A percentile compares a stretch with the other conserved stretches of the same genome.
These are phyloP conservation scores for Sylvilagus floridanus DNA, from an alignment of 2,797 vertebrate genomes.

Conservation along the genomic window DNA sequence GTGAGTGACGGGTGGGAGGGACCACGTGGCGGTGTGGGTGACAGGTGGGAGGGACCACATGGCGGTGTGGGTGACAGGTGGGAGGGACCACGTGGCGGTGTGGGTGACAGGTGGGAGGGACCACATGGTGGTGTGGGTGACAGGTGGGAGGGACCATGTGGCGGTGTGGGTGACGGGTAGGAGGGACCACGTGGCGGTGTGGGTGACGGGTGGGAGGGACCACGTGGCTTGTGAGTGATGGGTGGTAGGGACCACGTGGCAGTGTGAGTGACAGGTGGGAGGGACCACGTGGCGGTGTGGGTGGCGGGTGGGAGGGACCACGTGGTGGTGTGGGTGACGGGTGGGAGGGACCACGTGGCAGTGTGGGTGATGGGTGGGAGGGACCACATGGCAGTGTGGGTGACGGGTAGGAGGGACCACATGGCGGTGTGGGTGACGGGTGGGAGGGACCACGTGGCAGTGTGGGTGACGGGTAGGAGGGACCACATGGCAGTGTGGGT, in stretches of 20 bases:
- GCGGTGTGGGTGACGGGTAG: rapidly evolving
- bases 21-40: not conserved
- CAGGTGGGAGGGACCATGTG: too few relatives aligned
- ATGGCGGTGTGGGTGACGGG: too few relatives aligned
- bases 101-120: rapidly evolving
- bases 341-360: too few relatives aligned
- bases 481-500: rapidly evolving
- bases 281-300: too few relatives aligned
- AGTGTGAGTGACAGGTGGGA: rapidly evolving
- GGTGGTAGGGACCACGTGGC: too few relatives aligned
- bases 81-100: not conserved
- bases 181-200: too few relatives aligned
- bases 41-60: rapidly evolving
- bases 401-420: rapidly evolving
- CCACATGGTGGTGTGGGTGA: rapidly evolving
- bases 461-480: not conserved
- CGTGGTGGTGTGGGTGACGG: too few relatives aligned
- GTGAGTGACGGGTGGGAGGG: too few relatives aligned
- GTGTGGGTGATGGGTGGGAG: rapidly evolving
- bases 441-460: too few relatives aligned
- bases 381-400: too few relatives aligned
- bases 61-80: rapidly evolving
- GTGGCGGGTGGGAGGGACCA: rapidly evolving
- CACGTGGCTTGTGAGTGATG: rapidly evolving
- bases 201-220: rapidly evolving